Evolutionary conservation across 2,797 vertebrate species (phyloP).

Genomic region (Mus minutoides): DNA sequence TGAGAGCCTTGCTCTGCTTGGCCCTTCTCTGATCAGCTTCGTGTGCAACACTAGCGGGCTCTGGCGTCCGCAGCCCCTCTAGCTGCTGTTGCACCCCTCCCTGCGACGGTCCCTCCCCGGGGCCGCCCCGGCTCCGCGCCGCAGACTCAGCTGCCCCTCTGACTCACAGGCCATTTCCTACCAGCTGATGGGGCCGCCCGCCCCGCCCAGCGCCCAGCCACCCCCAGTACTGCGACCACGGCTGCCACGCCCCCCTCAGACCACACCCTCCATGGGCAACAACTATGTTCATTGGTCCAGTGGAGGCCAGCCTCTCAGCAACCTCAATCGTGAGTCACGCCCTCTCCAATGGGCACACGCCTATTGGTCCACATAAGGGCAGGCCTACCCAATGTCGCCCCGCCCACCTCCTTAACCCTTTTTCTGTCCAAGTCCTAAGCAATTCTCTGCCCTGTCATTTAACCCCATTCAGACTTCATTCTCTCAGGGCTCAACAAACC

Average conservation of each 20-base stretch:
- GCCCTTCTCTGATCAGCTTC: conserved; percentile 74
- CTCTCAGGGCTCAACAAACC: conserved; percentile 9
- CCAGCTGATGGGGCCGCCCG: conserved; percentile 83
- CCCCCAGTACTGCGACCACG: background rate
- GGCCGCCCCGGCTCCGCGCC: conserved; percentile 77
- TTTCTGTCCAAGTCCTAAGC: conserved; percentile 31
- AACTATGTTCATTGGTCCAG: conserved; percentile 62
- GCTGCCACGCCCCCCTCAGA: conserved; percentile 70
- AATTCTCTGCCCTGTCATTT: conserved; percentile 23
- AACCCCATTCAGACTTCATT: conserved; percentile 59
- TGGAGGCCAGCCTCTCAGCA: conserved; percentile 67
- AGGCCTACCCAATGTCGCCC: conserved; percentile 63
- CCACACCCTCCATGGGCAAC: background rate
- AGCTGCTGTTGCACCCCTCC: conserved; percentile 77
- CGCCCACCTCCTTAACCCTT: conserved; percentile 73
- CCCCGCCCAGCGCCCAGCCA: conserved; percentile 76
- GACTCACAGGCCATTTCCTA: conserved; percentile 85
- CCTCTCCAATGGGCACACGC: conserved; percentile 5
- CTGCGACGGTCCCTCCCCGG: conserved; percentile 75
- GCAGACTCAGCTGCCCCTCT: conserved; percentile 81
- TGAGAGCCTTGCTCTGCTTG: conserved; percentile 66
- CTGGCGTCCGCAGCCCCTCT: conserved; percentile 71
- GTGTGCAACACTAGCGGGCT: conserved; percentile 70
- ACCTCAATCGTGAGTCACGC: conserved; percentile 58
- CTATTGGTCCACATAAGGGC: conserved; percentile 71